Base-by-base conservation (phyloP, 1,140 invertebrate genomes). In the fruit fly (Drosophila melanogaster) region DNA sequence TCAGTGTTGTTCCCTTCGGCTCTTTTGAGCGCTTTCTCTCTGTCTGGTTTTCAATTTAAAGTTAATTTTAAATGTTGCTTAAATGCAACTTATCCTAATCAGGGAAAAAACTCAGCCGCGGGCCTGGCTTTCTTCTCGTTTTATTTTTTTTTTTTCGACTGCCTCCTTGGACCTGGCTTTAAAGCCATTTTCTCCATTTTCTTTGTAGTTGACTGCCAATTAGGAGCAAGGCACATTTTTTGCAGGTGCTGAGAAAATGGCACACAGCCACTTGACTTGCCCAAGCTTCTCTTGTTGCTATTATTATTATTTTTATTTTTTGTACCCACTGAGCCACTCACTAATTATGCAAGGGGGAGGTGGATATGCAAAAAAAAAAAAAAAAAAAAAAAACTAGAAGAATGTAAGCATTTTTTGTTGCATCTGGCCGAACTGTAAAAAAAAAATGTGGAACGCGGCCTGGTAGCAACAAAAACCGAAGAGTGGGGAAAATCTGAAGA, bases 211-310 rank as follows among this genome's bases (percentile, higher is more conserved):
- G 59, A 47, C 64, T 65, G 77, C 77, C 73, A 85, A 86, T 84
- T 84, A 76, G 64, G 77, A 64, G 64, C 70, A 75, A 75, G 71
- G 79, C 74, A 65, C 57, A 60, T 58, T 75, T 54, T 74, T 51
- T 35, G 64, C 58, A 51, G 58, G 53, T 85, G 77, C 55, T 74
- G 67, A 83, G 81, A 87, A 86, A 78, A 79, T 86, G 81, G 81
- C 83, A 86, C 81, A 86, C 83, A 87, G 79, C 79, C 75, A 86
- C 81, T 86, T 86, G 81, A 85, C 81, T 85, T 81, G 74, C 55
- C 81, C 55, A 61, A 38, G 53, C 69, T 57, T 14, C 17, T 64
- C 57, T 38, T 59, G 70, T 75, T 56, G 54, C 60, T 80, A 51
- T 26, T 60, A 47, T 22, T 72, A 53, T 59, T 59, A n/a, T 60